phyloP scores from a whole-genome alignment of 2,888 invertebrate species.

The Lysandra coridon region DNA sequence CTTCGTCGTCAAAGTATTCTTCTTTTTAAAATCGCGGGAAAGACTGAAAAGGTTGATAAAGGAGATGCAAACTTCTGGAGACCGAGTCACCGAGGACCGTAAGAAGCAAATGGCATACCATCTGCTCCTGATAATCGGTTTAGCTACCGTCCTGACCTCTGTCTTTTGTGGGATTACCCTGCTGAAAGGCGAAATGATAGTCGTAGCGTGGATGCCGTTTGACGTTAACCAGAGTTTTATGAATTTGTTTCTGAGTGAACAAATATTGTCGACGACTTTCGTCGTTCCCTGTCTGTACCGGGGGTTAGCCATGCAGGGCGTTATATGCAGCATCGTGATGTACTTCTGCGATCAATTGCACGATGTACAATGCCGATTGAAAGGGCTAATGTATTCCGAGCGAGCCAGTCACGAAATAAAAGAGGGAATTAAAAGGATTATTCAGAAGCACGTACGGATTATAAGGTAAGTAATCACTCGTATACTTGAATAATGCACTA shows the following conservation, averaged over 20 bases:
- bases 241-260: slow-evolving; percentile 51
- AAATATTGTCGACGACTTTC: slow-evolving; percentile 51
- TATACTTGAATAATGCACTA: background rate
- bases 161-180: slow-evolving; percentile 51
- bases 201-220: slow-evolving; percentile 69
- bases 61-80: slow-evolving; percentile 59
- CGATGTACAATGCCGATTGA: slow-evolving; percentile 53
- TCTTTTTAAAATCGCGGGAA: slow-evolving; percentile 53
- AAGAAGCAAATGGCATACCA: slow-evolving; percentile 53
- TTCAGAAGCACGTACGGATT: slow-evolving; percentile 62
- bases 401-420: slow-evolving; percentile 47
- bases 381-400: slow-evolving; percentile 47
- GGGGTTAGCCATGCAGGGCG: slow-evolving; percentile 61
- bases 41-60: slow-evolving; percentile 51
- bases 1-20: slow-evolving; percentile 55
- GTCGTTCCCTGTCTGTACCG: slow-evolving; percentile 52
- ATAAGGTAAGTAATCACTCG: slow-evolving; percentile 52
- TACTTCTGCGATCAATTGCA: slow-evolving; percentile 66
- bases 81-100: slow-evolving; percentile 50
- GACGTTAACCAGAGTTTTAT: slow-evolving; percentile 52
- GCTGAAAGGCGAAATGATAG: slow-evolving; percentile 54
- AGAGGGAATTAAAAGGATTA: slow-evolving; percentile 52
- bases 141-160: slow-evolving; percentile 46
- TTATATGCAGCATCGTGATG: slow-evolving; percentile 62
- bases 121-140: slow-evolving; percentile 47